Conservation (phyloP, 2,888 invertebrate species). For the Drosophila flavopinicola region DNA sequence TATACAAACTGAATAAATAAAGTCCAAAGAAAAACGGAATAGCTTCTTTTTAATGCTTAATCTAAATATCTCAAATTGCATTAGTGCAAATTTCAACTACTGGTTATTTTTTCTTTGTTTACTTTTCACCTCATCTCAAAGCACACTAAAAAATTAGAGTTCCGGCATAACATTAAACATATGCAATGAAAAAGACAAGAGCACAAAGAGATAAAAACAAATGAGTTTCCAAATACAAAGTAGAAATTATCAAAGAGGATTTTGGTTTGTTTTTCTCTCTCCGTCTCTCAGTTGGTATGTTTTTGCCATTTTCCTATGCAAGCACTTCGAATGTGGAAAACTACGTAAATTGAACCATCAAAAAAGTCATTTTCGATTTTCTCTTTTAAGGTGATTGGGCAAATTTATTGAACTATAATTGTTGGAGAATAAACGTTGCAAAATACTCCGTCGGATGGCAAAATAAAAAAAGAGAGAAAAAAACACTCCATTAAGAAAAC, state of each 20-base stretch:
- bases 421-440: constrained; percentile 26
- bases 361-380: constrained; percentile 37
- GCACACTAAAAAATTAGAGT: constrained; percentile 9
- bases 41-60: not conserved
- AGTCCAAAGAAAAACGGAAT: not conserved
- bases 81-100: not conserved
- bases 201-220: not conserved
- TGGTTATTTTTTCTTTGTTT: too few relatives aligned
- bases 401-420: constrained; percentile 59
- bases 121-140: not conserved
- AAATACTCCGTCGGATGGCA: not conserved
- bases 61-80: not conserved
- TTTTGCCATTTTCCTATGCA: constrained; percentile 10
- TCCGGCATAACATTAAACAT: constrained; percentile 17
- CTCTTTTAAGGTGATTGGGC: constrained; percentile 40
- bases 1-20: too few relatives aligned
- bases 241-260: constrained; percentile 24
- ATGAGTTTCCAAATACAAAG: not conserved
- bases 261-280: not conserved
- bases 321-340: constrained; percentile 15
- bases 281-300: not conserved
- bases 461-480: constrained; percentile 1
- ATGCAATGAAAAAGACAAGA: constrained; percentile 4
- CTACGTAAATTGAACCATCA: constrained; percentile 42
- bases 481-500: constrained; percentile 10